These are phyloP conservation scores for Prionailurus viverrinus DNA, from an alignment of 2,113 vertebrate genomes.

Conservation along the genomic window DNA sequence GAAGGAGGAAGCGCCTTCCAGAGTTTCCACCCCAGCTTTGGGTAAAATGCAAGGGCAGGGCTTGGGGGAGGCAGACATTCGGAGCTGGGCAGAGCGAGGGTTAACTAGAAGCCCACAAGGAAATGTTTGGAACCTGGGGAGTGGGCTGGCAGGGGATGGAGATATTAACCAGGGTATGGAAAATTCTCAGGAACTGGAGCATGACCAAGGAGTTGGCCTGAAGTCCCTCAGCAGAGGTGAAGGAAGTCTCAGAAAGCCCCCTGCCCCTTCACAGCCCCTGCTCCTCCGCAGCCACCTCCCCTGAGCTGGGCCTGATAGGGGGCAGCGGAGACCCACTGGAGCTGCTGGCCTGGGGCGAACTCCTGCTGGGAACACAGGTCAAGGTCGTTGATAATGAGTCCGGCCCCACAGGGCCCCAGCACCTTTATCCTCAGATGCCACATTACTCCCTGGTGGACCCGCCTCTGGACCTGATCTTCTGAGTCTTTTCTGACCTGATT, in stretches of 20 bases:
- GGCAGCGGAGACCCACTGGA: neutral
- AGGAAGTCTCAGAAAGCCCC: neutral
- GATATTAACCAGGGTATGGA: neutral
- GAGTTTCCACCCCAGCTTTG: neutral
- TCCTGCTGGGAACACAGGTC: neutral
- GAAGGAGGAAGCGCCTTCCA: rapidly evolving
- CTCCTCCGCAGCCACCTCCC: neutral
- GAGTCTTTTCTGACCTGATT: neutral
- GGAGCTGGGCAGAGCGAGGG: neutral
- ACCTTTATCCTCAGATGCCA: neutral
- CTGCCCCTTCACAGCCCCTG: neutral
- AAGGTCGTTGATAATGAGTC: neutral
- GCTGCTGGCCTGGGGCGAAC: neutral
- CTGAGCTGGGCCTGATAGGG: neutral
- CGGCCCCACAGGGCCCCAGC: rapidly evolving
- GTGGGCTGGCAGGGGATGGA: neutral
- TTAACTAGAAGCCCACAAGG: neutral
- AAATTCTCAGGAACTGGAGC: conserved; percentile 42
- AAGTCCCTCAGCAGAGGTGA: neutral
- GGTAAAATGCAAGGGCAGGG: neutral
- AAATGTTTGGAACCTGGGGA: neutral
- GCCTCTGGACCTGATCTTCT: neutral
- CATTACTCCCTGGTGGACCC: neutral
- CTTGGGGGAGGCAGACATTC: neutral
- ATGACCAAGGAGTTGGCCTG: neutral